Evolutionary conservation across 2,113 vertebrate species (phyloP), one percentile per base, ranked within the genome.

Genomic region (Salvelinus fontinalis): DNA sequence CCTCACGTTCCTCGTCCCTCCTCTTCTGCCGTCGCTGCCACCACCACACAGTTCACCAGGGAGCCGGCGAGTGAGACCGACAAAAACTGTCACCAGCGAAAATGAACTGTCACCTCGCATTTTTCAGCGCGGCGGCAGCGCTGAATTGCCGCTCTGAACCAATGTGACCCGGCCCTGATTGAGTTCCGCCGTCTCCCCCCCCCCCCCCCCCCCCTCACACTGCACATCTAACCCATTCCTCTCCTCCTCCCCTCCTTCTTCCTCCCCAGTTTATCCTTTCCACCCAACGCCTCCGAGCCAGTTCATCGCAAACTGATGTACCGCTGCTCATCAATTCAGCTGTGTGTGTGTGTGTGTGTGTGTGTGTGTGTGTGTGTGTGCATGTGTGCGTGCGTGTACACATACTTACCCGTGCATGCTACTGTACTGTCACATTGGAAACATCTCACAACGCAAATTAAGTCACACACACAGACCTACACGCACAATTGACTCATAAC

Each of bases 61-160:
- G 91, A 92, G 87, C 92, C 92, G 93, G 91, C 84, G 83, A 94
- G 93, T 93, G 94, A 95, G 95, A 95, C 93, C 93, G 94, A 94
- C 66, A 67, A 67, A 67, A 75, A 81, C 94, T 95, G 95, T 95
- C 95, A 95, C 89, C 90, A 92, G 93, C 93, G 76, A 94, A 94
- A 95, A 96, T 94, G 95, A 96, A 96, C 95, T 95, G 95, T 95
- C 95, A 93, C 95, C 95, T 95, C 93, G 92, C 93, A 93, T 95
- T 95, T 95, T 93, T 95, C 95, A 95, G 90, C 89, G 89, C 92
- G 88, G 51, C 94, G 94, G 91, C 89, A 90, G 92, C 91, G 80
- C 82, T 94, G 94, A 92, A 96, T 94, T 94, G 94, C 92, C 70
- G 91, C 93, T 93, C 93, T 95, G 94, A 95, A 95, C 95, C 81